Conservation (phyloP, 2,888 invertebrate species). For the Epistrophe grossulariae region DNA sequence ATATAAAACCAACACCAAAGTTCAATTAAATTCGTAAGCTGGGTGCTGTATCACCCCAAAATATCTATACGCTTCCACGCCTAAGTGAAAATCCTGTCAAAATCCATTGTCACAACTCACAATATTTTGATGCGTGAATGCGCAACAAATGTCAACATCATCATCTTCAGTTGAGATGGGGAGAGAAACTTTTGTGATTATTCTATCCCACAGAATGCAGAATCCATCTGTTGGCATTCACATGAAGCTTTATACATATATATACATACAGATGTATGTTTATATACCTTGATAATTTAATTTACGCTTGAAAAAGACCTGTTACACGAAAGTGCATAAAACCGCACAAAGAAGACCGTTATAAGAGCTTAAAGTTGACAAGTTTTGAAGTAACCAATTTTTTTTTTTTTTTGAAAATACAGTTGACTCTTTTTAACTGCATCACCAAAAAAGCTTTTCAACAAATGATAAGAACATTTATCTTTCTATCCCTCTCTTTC, state of each 20-base stretch:
- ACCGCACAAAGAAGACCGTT: too few relatives aligned
- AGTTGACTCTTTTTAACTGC: too few relatives aligned
- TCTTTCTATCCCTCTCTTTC: too few relatives aligned
- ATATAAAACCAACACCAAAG: background rate
- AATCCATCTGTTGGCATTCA: background rate
- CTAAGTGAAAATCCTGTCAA: background rate
- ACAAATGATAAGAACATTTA: too few relatives aligned
- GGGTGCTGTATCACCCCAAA: background rate
- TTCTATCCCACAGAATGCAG: background rate
- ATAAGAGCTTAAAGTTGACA: too few relatives aligned
- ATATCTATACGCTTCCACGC: background rate
- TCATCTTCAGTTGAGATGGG: background rate
- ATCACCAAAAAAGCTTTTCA: too few relatives aligned
- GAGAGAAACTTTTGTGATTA: background rate
- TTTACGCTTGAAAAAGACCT: background rate
- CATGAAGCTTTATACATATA: background rate
- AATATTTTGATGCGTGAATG: background rate
- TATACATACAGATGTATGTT: background rate
- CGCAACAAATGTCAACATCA: constrained; percentile 1
- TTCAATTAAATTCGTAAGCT: background rate
- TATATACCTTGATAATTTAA: background rate
- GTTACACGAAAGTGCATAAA: too few relatives aligned
- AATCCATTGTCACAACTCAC: constrained; percentile 1
- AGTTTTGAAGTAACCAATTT: too few relatives aligned
- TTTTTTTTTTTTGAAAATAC: too few relatives aligned